Evolutionary conservation across 23 tunicate genomes (phyloP).

Genomic region (Halocynthia roretzi): DNA sequence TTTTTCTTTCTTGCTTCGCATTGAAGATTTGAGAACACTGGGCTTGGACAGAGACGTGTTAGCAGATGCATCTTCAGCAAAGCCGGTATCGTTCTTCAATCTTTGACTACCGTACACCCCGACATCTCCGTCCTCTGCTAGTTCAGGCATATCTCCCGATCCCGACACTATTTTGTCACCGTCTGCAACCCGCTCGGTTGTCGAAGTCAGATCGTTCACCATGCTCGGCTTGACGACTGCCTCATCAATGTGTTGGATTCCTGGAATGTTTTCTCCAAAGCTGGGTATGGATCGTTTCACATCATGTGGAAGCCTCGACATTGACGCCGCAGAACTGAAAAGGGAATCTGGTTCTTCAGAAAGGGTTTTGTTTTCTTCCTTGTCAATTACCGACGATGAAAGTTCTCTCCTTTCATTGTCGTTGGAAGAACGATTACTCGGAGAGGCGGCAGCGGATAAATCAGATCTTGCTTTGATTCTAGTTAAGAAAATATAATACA

Average conservation of each 20-base stretch:
- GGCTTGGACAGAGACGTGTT: not conserved
- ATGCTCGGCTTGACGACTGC: too few relatives aligned
- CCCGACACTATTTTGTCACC: not conserved
- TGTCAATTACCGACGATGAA: not conserved
- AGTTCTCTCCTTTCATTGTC: not conserved
- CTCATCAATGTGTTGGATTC: constrained; percentile 11
- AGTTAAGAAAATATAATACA: not conserved
- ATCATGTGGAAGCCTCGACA: too few relatives aligned
- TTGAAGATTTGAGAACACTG: not conserved
- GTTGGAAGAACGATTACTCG: not conserved
- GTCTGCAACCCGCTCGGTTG: not conserved
- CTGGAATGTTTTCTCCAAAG: constrained; percentile 10
- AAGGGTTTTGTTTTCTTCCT: not conserved
- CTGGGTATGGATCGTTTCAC: not conserved
- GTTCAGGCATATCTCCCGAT: not conserved
- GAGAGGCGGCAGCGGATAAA: constrained; percentile 1
- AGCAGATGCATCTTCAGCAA: not conserved
- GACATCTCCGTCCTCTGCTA: not conserved
- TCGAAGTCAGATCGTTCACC: constrained; percentile 1
- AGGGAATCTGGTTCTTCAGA: not conserved
- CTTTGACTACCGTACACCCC: constrained; percentile 53
- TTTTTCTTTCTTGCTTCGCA: not conserved
- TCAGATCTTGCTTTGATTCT: constrained; percentile 3
- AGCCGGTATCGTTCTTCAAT: constrained; percentile 12
- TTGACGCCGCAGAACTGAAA: not conserved